Evolutionary conservation across 2,888 invertebrate species (phyloP).

Genomic region (Seira sanloemensis): DNA sequence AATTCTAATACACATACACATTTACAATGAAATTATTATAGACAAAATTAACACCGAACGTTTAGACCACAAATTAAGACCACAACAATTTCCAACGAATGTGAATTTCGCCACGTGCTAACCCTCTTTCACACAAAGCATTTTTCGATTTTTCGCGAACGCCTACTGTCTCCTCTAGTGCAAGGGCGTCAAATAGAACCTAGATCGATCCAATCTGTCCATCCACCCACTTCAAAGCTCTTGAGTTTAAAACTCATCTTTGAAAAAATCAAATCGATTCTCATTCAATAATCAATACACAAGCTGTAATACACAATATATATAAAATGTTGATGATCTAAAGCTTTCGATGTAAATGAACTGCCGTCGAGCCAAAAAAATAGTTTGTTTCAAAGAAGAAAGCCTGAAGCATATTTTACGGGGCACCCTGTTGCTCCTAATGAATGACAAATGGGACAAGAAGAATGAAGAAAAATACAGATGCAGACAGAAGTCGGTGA

Average conservation of each 20-base stretch:
- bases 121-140: not conserved
- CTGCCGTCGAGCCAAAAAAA: not conserved
- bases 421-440: conserved; percentile 12
- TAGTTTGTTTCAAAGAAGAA: no score
- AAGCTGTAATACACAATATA: not conserved
- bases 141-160: not conserved
- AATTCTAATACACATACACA: no score
- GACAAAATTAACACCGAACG: no score
- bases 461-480: not conserved
- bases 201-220: not conserved
- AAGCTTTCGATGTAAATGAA: not conserved
- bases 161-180: no score
- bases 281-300: no score
- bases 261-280: no score
- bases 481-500: not conserved
- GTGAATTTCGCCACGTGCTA: not conserved
- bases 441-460: conserved; percentile 34
- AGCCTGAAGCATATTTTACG: no score
- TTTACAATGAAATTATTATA: no score
- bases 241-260: no score
- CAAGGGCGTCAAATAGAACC: conserved; percentile 27
- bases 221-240: conserved; percentile 23
- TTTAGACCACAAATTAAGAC: no score
- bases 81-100: no score
- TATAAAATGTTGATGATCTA: not conserved